These are phyloP conservation scores for Umimayanthus chanpuru DNA, from an alignment of 92 coral and sea anemone species.

Conservation along the genomic window DNA sequence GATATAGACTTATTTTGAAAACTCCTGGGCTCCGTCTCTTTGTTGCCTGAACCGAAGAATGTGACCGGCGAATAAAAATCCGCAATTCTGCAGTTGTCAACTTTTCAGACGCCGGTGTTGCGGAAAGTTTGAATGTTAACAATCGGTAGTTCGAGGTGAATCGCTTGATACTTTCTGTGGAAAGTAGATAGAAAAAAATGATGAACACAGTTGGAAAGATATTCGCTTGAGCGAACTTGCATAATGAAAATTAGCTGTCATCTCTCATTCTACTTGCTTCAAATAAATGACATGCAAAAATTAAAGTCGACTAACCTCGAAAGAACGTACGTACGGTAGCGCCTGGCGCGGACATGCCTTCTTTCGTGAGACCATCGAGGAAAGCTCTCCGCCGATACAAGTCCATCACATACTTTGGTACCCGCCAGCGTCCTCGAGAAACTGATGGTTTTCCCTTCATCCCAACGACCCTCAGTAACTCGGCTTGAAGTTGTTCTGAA, in stretches of 20 bases:
- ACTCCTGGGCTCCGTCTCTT: conserved; percentile 53
- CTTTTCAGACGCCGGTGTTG: conserved; percentile 65
- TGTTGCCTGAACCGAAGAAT: conserved; percentile 40
- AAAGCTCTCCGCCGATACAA: conserved; percentile 76
- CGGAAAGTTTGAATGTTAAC: conserved; percentile 86
- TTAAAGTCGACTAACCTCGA: conserved; percentile 64
- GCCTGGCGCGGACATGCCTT: conserved; percentile 64
- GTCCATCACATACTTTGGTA: conserved; percentile 86
- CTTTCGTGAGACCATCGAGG: conserved; percentile 69
- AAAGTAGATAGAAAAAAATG: not conserved
- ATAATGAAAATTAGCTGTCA: conserved; percentile 39
- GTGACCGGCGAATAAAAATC: conserved; percentile 88
- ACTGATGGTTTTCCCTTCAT: conserved; percentile 80
- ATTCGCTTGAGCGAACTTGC: conserved; percentile 50
- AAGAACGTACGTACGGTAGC: conserved; percentile 85
- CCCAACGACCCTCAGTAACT: conserved; percentile 77
- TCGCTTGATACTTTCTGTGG: conserved; percentile 50
- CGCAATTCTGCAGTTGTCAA: conserved; percentile 79
- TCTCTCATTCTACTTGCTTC: conserved; percentile 3
- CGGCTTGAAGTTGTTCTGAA: conserved; percentile 62
- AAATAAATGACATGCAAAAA: conserved; percentile 37
- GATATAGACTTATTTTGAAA: conserved; percentile 76
- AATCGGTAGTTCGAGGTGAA: conserved; percentile 63
- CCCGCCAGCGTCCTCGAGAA: conserved; percentile 75
- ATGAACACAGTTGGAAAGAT: conserved; percentile 34